phyloP scores from a whole-genome alignment of 2,797 vertebrate species.

The Delichon dasypus region DNA sequence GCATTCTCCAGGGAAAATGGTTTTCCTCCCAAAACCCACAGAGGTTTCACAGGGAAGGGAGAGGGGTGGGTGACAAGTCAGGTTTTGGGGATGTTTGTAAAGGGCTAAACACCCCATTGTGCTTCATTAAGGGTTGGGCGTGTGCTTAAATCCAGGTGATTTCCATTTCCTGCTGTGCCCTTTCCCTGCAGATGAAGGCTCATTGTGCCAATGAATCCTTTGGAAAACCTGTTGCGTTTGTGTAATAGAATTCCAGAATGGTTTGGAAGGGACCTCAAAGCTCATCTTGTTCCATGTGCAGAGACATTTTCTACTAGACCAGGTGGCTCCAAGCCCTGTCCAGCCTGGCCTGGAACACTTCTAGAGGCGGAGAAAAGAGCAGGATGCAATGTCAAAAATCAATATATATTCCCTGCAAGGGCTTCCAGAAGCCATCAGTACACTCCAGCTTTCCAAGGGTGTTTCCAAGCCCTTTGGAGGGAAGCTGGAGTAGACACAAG shows the following conservation, averaged over 20 bases:
- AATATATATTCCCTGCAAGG: rapidly evolving
- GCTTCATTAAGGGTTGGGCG: background rate
- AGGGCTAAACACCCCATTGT: background rate
- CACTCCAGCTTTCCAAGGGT: background rate
- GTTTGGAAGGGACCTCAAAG: background rate
- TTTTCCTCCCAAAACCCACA: background rate
- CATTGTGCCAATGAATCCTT: background rate
- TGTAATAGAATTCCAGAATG: background rate
- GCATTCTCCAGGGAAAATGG: background rate
- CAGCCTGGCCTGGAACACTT: background rate
- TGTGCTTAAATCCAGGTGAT: background rate
- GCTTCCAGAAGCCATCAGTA: background rate
- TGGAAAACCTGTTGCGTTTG: background rate
- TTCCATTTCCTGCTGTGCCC: background rate
- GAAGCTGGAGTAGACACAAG: background rate
- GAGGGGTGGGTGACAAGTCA: background rate
- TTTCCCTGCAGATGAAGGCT: background rate
- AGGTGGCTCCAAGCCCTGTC: background rate
- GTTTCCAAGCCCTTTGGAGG: background rate
- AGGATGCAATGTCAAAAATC: background rate
- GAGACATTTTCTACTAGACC: background rate
- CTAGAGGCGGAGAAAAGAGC: background rate
- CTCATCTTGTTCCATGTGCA: background rate
- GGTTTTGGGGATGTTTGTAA: background rate
- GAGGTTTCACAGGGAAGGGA: background rate